Conservation (phyloP, 2,113 vertebrate genomes). For the Takifugu bimaculatus region DNA sequence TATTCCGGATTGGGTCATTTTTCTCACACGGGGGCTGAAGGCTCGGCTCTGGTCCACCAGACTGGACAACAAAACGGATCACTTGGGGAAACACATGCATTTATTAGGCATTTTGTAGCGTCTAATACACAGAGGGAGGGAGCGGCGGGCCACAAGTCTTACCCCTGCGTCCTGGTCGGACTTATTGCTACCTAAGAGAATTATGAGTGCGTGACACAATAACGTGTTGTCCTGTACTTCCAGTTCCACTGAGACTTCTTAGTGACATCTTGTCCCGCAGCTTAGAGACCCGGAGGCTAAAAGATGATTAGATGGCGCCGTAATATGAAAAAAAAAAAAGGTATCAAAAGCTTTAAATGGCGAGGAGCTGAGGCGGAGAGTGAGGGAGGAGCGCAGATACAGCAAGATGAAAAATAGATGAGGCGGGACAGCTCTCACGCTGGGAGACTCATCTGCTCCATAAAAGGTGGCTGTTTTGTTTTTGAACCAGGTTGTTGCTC, state of each 20-base stretch:
- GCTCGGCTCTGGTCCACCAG: neutral
- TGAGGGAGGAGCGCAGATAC: constrained; percentile 27
- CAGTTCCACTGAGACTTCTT: constrained; percentile 14
- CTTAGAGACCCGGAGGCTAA: constrained; percentile 12
- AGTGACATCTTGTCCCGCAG: constrained; percentile 19
- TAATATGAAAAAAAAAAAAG: neutral
- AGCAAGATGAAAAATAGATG: constrained; percentile 59
- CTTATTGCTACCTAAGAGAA: constrained; percentile 30
- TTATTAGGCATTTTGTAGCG: neutral
- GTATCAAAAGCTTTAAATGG: constrained; percentile 14
- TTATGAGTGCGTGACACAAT: constrained; percentile 18
- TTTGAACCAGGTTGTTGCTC: constrained; percentile 37
- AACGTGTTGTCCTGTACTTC: constrained; percentile 27
- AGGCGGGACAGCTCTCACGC: constrained; percentile 59
- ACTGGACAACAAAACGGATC: neutral
- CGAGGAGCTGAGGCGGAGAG: constrained; percentile 22
- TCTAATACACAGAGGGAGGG: neutral
- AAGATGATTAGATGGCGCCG: too few species aligned
- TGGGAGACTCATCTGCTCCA: constrained; percentile 58
- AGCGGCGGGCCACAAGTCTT: neutral
- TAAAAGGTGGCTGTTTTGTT: constrained; percentile 41
- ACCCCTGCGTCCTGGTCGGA: constrained; percentile 13
- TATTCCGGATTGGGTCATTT: constrained; percentile 31
- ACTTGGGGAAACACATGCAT: neutral
- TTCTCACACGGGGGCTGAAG: neutral